Percentiles rank a stretch among this genome's conserved stretches.
Conservation (phyloP, 2,113 vertebrate species). For the Piaya cayana region DNA sequence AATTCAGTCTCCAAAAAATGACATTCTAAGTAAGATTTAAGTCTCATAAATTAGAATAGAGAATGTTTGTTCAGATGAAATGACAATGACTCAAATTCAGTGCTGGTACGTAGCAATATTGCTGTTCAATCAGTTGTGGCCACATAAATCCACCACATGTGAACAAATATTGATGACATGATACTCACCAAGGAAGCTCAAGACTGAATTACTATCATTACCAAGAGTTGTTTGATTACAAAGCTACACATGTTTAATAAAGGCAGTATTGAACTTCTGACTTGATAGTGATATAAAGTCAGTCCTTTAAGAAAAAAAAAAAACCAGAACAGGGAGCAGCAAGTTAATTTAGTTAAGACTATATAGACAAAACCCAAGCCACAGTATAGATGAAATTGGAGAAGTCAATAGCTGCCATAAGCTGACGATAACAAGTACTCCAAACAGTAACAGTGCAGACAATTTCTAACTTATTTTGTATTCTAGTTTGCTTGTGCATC, state of each 20-base stretch:
- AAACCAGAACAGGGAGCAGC: accelerated
- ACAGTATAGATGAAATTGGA: not conserved
- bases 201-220: not conserved
- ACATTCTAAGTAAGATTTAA: not conserved
- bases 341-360: not conserved
- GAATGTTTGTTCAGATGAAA: not conserved
- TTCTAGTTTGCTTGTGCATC: not conserved
- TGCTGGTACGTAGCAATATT: not conserved
- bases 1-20: not conserved
- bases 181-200: not conserved
- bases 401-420: not conserved
- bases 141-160: accelerated
- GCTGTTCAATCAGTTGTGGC: not conserved
- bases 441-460: not conserved
- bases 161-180: not conserved
- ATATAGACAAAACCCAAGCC: not conserved
- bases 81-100: not conserved
- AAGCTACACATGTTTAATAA: not conserved
- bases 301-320: not conserved
- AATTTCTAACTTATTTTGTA: not conserved
- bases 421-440: not conserved
- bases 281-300: not conserved
- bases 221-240: not conserved
- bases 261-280: not conserved
- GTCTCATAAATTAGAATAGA: not conserved